Conservation (phyloP, 2,888 invertebrate species). For the Poecilobothrus nobilitatus region DNA sequence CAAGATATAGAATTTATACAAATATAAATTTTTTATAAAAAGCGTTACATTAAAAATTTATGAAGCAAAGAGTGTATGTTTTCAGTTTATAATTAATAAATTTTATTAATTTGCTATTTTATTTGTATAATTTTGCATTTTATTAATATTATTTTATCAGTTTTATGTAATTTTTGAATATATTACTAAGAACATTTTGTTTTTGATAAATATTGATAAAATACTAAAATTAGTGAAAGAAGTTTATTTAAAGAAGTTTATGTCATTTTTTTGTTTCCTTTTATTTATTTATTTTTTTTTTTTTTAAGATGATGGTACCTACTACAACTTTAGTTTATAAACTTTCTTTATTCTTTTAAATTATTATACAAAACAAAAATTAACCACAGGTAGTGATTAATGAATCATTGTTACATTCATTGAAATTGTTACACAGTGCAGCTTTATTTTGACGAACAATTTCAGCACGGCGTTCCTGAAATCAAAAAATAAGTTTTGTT, state of each 20-base stretch:
- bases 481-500: constrained; percentile 12
- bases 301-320: neutral
- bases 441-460: constrained; percentile 86
- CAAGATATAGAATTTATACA: neutral
- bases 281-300: neutral
- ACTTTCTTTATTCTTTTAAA: neutral
- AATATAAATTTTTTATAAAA: neutral
- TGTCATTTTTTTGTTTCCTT: neutral
- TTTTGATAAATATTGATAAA: neutral
- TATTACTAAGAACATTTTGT: neutral
- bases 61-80: neutral
- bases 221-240: neutral
- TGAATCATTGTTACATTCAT: neutral
- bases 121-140: neutral
- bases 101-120: neutral
- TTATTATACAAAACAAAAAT: neutral
- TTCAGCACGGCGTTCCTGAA: constrained; percentile 84
- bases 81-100: neutral
- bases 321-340: neutral
- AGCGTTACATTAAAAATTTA: neutral
- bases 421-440: constrained; percentile 23
- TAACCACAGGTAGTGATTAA: constrained; percentile 2
- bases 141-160: neutral
- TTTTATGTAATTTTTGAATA: neutral
- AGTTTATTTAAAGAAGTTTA: neutral